A percentile compares a stretch with the other conserved stretches of the same genome.
These are phyloP conservation scores for Galleria mellonella DNA, from an alignment of 1,140 invertebrate species.

Conservation along the genomic window DNA sequence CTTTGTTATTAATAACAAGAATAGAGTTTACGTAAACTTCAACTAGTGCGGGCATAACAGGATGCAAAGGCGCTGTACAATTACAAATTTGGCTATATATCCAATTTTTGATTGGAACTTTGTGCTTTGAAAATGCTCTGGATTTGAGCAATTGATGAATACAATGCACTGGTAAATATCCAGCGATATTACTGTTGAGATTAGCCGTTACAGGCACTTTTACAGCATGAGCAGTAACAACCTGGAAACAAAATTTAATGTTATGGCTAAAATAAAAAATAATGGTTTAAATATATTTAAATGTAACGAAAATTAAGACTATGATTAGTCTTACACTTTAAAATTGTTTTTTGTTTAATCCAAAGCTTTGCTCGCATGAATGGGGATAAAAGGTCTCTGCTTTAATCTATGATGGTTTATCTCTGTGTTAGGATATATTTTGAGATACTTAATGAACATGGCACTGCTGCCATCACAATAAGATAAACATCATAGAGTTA, in stretches of 20 bases:
- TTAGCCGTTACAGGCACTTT: constrained; percentile 95
- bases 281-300: not conserved
- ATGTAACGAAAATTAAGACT: not conserved
- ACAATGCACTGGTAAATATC: constrained; percentile 97
- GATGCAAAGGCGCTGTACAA: constrained; percentile 91
- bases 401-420: too few species aligned
- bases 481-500: too few species aligned
- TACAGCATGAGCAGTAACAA: constrained; percentile 95
- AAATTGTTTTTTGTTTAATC: too few species aligned
- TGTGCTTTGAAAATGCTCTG: constrained; percentile 96
- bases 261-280: too few species aligned
- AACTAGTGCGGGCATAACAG: constrained; percentile 93
- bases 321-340: too few species aligned
- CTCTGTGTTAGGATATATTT: too few species aligned
- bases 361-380: too few species aligned
- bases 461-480: too few species aligned
- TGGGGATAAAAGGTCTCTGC: too few species aligned
- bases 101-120: constrained; percentile 95
- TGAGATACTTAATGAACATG: too few species aligned
- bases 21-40: constrained; percentile 97
- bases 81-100: constrained; percentile 95
- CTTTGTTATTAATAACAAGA: constrained; percentile 85
- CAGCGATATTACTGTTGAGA: constrained; percentile 90
- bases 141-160: constrained; percentile 97
- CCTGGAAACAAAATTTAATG: constrained; percentile 70